phyloP scores from a whole-genome alignment of 1,140 invertebrate species.

The Drosophila repleta region DNA sequence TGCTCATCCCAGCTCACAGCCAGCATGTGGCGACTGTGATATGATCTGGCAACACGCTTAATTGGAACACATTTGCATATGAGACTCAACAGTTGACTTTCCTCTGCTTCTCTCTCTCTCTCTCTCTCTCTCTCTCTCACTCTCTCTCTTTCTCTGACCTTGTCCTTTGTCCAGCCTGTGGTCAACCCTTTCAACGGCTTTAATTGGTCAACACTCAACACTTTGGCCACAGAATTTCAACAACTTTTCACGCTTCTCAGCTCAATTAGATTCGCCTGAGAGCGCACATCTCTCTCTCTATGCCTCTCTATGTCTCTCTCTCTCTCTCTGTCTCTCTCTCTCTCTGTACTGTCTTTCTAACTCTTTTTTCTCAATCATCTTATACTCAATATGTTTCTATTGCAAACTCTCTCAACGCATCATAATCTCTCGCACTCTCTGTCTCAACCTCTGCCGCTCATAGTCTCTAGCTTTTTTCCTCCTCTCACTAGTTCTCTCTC shows the following conservation, averaged over 20 bases:
- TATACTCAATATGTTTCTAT: too few relatives aligned
- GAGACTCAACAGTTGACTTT: conserved; percentile 7
- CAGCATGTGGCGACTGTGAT: conserved; percentile 13
- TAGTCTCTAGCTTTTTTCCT: too few relatives aligned
- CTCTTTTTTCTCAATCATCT: too few relatives aligned
- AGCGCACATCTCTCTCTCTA: neutral
- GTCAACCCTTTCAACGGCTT: neutral
- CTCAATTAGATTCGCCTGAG: neutral
- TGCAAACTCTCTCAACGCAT: too few relatives aligned
- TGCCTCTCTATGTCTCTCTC: too few relatives aligned
- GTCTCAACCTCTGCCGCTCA: too few relatives aligned
- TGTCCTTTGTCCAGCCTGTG: neutral
- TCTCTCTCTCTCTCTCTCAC: neutral
- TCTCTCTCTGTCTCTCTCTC: neutral
- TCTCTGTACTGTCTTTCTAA: too few relatives aligned
- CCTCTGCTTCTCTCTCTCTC: too few relatives aligned
- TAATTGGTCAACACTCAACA: neutral
- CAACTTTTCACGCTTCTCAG: conserved; percentile 14
- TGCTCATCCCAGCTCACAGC: too few relatives aligned
- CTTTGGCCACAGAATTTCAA: neutral
- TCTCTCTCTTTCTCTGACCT: neutral
- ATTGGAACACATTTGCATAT: conserved; percentile 15
- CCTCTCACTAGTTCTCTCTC: neutral
- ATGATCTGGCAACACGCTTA: conserved; percentile 10
- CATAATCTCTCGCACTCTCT: too few relatives aligned